Conservation (phyloP, 2,113 vertebrate species). For the Pogonocichla stellata region DNA sequence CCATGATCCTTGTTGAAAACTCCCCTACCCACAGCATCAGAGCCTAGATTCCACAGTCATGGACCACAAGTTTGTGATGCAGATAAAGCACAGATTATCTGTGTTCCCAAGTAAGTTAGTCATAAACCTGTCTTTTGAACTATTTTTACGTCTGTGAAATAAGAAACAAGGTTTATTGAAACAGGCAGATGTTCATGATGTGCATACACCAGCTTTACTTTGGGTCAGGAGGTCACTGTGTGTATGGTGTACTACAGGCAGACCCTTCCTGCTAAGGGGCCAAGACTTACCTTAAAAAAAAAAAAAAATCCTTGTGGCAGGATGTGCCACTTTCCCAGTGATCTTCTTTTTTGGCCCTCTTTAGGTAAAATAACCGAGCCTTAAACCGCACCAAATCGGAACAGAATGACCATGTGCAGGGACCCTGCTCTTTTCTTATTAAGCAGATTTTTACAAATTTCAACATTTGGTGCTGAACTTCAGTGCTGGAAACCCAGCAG, state of each 20-base stretch:
- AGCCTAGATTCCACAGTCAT: fast-evolving
- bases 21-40: neutral
- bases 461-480: fast-evolving
- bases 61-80: neutral
- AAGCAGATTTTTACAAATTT: fast-evolving
- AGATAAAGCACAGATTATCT: neutral
- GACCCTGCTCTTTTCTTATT: fast-evolving
- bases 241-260: fast-evolving
- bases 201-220: neutral
- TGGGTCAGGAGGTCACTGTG: neutral
- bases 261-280: no score
- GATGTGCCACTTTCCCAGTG: fast-evolving
- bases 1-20: neutral
- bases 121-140: neutral
- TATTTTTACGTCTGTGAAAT: neutral
- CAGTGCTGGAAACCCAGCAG: fast-evolving
- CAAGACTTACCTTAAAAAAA: no score
- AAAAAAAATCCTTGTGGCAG: fast-evolving
- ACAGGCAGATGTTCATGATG: neutral
- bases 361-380: fast-evolving
- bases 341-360: fast-evolving
- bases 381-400: fast-evolving
- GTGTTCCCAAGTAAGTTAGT: neutral
- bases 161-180: neutral
- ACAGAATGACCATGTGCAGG: fast-evolving